Base-by-base conservation (phyloP, 2,797 vertebrate species). In the Erpetoichthys calabaricus region DNA sequence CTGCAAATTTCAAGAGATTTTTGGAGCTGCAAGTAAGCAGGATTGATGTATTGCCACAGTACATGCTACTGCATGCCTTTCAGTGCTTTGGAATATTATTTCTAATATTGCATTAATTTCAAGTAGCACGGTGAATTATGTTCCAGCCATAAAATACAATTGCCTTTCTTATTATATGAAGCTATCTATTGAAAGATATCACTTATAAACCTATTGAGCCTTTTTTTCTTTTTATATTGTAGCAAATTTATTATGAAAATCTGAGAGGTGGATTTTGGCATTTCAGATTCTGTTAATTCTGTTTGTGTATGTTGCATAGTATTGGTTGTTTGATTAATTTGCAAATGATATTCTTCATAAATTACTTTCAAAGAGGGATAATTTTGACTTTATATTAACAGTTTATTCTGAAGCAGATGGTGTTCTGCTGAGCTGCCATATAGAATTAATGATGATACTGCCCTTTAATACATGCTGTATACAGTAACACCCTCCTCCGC, bases 301-400 rank as follows among this genome's bases (percentile, higher is more conserved):
- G 69, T 68, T 75, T 67, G 66, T 55, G 67, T 58, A 68, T 64
- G 64, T 61, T 67, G 61, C 45, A 5, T 58, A 58, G 64, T 69
- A 69, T 73, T 76, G 78, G 84, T 89, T 81, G 83, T 84, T 87
- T 89, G 90, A 93, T 94, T 93, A 88, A 92, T 95, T 90, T 89
- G 88, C 87, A 82, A 85, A 91, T 93, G 88, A 91, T 91, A 89
- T 92, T 92, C 88, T 82, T 86, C 88, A 89, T 96, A 94, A 97
- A 95, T 85, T 90, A 87, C 88, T 90, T 89, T 89, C 89, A 91
- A 94, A 91, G 92, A 92, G 25, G 25, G 88, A 91, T 94, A 94
- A 98, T 91, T 94, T 91, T 91, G 89, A 89, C 90, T 96, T 91
- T 94, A 25, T 25, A 95, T 94, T 94, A 97, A 91, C 86, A 90